Conservation (phyloP, 2,797 vertebrate genomes). For the Parauchenoglanis ngamensis region DNA sequence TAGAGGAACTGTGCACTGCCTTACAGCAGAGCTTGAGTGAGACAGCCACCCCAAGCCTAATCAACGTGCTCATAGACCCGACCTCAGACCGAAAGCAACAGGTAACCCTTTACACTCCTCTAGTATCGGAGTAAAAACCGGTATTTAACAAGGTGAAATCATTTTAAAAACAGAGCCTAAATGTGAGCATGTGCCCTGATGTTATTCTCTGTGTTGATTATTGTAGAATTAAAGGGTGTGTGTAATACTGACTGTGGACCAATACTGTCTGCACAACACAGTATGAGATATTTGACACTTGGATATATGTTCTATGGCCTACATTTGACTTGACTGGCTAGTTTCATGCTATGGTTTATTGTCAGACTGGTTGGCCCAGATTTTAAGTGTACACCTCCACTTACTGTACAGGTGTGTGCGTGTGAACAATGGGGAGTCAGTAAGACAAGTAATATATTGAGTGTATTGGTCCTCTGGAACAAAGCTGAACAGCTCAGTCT, state of each 20-base stretch:
- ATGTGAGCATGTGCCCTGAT: too few species aligned
- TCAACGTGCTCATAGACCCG: constrained; percentile 92
- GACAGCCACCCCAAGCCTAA: constrained; percentile 80
- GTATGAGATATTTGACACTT: not conserved
- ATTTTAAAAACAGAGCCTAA: not conserved
- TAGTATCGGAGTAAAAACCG: not conserved
- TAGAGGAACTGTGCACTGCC: constrained; percentile 81
- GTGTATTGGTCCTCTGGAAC: not conserved
- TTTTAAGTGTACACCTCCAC: not conserved
- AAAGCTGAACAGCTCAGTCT: not conserved
- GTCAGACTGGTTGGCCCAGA: not conserved
- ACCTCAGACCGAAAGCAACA: constrained; percentile 88
- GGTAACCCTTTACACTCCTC: constrained; percentile 67
- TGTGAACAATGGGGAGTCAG: not conserved
- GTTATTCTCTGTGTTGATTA: not conserved
- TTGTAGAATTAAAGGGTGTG: not conserved
- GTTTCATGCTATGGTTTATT: not conserved
- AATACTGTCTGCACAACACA: not conserved
- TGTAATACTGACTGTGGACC: not conserved
- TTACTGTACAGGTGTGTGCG: not conserved
- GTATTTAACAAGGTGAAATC: not conserved
- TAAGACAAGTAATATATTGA: not conserved
- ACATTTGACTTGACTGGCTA: not conserved
- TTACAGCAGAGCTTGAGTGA: constrained; percentile 80
- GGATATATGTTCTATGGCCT: not conserved